Evolutionary conservation across 2,888 invertebrate genomes (phyloP).

Genomic region (Caenorhabditis sp.): DNA sequence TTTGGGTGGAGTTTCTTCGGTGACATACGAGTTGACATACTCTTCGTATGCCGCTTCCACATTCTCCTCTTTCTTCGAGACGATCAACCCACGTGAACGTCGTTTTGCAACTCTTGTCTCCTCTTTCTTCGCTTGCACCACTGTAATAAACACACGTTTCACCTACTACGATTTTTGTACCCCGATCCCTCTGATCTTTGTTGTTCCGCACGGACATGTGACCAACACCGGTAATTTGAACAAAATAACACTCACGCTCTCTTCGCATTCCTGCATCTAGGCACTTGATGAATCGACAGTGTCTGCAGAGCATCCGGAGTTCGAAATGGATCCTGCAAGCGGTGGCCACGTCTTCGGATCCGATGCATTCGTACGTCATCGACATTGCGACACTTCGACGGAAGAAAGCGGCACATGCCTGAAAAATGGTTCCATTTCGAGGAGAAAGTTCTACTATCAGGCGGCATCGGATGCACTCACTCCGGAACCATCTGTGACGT

Average conservation of each 20-base stretch:
- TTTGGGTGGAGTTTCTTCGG: slow-evolving; percentile 23
- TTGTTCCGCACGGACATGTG: slow-evolving; percentile 24
- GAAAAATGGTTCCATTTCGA: slow-evolving; percentile 20
- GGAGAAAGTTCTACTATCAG: too few species aligned
- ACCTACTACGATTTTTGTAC: slow-evolving; percentile 32
- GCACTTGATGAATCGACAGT: slow-evolving; percentile 71
- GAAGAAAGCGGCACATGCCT: slow-evolving; percentile 76
- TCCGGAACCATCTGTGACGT: slow-evolving; percentile 43
- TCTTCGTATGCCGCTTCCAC: slow-evolving; percentile 46
- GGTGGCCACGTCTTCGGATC: slow-evolving; percentile 44
- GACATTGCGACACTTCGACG: slow-evolving; percentile 72
- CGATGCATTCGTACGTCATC: slow-evolving; percentile 74
- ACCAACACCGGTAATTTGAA: slow-evolving; percentile 9
- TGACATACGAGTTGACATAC: slow-evolving; percentile 47
- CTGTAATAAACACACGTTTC: slow-evolving; percentile 50
- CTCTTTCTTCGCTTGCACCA: slow-evolving; percentile 66
- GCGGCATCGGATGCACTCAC: not conserved
- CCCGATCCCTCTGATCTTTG: slow-evolving; percentile 21
- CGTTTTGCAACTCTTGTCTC: slow-evolving; percentile 54
- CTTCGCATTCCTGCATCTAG: slow-evolving; percentile 70
- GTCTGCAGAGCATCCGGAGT: slow-evolving; percentile 72
- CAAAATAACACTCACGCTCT: slow-evolving; percentile 65
- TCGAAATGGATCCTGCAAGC: slow-evolving; percentile 65
- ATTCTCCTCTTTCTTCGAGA: slow-evolving; percentile 35
- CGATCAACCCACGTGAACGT: slow-evolving; percentile 45